Percentiles rank a stretch among this genome's conserved stretches.
Evolutionary conservation across 2,888 invertebrate genomes (phyloP).

Genomic region (Tridacna crocea): DNA sequence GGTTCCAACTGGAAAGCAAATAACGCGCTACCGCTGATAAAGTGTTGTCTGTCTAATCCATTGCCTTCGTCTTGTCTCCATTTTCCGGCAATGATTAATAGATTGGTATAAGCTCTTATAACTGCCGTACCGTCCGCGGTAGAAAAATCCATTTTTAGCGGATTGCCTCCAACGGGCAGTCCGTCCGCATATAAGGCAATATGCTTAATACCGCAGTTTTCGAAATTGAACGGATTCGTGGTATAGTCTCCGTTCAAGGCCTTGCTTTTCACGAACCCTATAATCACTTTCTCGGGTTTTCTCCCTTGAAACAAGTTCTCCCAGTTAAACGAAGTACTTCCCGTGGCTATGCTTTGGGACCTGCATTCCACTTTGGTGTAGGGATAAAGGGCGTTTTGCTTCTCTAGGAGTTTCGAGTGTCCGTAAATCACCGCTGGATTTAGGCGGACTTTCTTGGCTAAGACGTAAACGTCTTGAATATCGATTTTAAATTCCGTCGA

Average conservation of each 20-base stretch:
- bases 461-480: slow-evolving; percentile 37
- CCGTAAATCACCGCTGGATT: slow-evolving; percentile 55
- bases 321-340: slow-evolving; percentile 46
- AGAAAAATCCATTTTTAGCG: slow-evolving; percentile 30
- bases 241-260: slow-evolving; percentile 46
- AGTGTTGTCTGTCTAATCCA: slow-evolving; percentile 32
- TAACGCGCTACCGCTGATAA: slow-evolving; percentile 37
- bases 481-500: slow-evolving; percentile 19
- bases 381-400: slow-evolving; percentile 39
- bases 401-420: slow-evolving; percentile 45
- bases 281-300: slow-evolving; percentile 30
- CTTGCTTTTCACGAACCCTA: slow-evolving; percentile 48
- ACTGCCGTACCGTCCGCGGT: neutral
- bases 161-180: slow-evolving; percentile 47
- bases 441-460: slow-evolving; percentile 44
- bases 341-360: slow-evolving; percentile 45
- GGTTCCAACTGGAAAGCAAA: slow-evolving; percentile 44
- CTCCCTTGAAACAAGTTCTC: slow-evolving; percentile 40
- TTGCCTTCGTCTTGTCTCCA: slow-evolving; percentile 42
- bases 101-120: slow-evolving; percentile 37
- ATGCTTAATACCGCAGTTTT: slow-evolving; percentile 45
- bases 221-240: slow-evolving; percentile 57
- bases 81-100: slow-evolving; percentile 32
- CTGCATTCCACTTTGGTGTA: slow-evolving; percentile 39
- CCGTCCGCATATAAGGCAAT: slow-evolving; percentile 48